Evolutionary conservation across 1,140 invertebrate genomes (phyloP).

Genomic region (Drosophila varians): DNA sequence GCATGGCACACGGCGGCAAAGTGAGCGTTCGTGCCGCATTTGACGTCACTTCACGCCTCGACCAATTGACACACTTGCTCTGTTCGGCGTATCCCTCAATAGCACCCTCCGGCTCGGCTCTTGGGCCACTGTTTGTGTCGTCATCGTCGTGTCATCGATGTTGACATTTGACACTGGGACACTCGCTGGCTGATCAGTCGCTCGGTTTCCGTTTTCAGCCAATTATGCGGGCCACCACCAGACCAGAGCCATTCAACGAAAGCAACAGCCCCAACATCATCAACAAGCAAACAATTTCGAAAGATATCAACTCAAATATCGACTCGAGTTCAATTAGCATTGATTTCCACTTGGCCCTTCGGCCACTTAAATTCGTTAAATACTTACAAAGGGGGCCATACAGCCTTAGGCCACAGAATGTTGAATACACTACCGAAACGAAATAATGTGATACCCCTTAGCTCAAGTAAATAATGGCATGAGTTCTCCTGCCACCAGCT

Average conservation of each 20-base stretch:
- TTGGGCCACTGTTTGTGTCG: conserved; percentile 33
- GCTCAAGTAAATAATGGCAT: background rate
- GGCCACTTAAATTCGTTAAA: conserved; percentile 37
- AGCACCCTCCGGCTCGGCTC: conserved; percentile 13
- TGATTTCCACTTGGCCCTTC: conserved; percentile 67
- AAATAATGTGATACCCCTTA: background rate
- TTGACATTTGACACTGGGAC: conserved; percentile 73
- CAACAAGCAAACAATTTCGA: conserved; percentile 49
- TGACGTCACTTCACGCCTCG: conserved; percentile 59
- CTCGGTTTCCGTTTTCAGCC: conserved; percentile 38
- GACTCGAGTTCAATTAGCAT: conserved; percentile 71
- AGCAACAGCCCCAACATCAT: conserved; percentile 25
- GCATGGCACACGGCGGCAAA: conserved; percentile 44
- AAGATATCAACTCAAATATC: conserved; percentile 54
- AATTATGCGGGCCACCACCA: conserved; percentile 60
- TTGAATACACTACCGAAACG: background rate
- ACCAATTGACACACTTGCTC: conserved; percentile 70
- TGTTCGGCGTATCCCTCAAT: no score
- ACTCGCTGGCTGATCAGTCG: conserved; percentile 15
- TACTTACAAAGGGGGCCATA: background rate
- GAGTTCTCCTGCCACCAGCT: no score
- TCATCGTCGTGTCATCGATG: conserved; percentile 57
- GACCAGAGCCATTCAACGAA: no score
- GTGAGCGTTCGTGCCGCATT: conserved; percentile 25
- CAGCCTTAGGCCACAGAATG: background rate